Conservation (phyloP, 2,797 vertebrate genomes). For the Lacerta viridis region DNA sequence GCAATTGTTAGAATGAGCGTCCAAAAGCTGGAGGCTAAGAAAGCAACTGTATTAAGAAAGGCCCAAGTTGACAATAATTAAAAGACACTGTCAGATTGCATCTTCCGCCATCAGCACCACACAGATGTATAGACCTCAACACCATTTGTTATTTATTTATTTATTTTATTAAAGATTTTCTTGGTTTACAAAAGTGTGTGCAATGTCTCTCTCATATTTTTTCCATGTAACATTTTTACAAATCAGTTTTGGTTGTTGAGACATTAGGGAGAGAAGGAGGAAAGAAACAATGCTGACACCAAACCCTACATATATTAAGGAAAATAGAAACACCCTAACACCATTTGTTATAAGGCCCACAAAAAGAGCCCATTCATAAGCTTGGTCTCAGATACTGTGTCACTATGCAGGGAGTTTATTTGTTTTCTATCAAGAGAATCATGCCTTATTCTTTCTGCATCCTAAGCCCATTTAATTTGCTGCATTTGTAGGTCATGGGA, state of each 20-base stretch:
- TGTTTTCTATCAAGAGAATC: neutral
- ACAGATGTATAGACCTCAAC: neutral
- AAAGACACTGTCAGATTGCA: constrained; percentile 62
- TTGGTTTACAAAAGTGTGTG: too few relatives aligned
- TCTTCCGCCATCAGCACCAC: neutral
- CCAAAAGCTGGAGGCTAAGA: constrained; percentile 70
- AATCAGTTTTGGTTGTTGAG: too few relatives aligned
- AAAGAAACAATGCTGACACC: too few relatives aligned
- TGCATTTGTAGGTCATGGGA: neutral
- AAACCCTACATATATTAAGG: too few relatives aligned
- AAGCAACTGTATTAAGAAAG: constrained; percentile 74
- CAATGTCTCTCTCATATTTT: too few relatives aligned
- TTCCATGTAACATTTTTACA: too few relatives aligned
- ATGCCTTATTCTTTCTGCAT: neutral
- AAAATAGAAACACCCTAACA: too few relatives aligned
- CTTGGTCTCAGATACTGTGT: constrained; percentile 7
- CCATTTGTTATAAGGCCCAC: neutral
- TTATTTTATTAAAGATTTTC: too few relatives aligned
- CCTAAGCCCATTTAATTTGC: neutral
- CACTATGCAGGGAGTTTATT: neutral
- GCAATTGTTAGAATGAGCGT: constrained; percentile 67
- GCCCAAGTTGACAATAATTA: constrained; percentile 65
- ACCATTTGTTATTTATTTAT: neutral
- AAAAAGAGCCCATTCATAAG: constrained; percentile 12
- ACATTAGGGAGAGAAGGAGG: too few relatives aligned